Conservation (phyloP, 2,797 vertebrate species). For the Poliocrania exsul region DNA sequence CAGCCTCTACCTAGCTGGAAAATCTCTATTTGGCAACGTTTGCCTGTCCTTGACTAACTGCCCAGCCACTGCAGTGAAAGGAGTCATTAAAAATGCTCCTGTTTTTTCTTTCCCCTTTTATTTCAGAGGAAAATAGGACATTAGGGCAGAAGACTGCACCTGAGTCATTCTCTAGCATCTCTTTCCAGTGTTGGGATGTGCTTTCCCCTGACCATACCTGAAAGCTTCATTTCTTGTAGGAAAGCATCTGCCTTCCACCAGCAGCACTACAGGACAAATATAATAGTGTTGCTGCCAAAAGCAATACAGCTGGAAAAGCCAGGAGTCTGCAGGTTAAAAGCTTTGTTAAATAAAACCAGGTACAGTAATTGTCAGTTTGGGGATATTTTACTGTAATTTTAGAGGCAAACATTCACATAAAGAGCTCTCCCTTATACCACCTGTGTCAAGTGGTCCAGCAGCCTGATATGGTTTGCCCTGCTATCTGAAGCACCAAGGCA, state of each 20-base stretch:
- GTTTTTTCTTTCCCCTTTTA: background rate
- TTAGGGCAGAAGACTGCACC: background rate
- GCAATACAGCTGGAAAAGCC: conserved; percentile 52
- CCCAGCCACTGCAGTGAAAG: background rate
- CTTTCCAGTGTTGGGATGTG: background rate
- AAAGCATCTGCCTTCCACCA: conserved; percentile 14
- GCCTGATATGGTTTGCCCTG: background rate
- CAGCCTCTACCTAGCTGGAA: background rate
- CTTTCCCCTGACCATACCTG: background rate
- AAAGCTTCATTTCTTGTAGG: background rate
- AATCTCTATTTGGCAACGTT: conserved; percentile 32
- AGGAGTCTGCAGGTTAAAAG: conserved; percentile 52
- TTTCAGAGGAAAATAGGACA: background rate
- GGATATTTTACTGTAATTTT: conserved; percentile 51
- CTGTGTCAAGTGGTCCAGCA: background rate
- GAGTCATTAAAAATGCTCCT: background rate
- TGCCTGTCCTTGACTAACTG: background rate
- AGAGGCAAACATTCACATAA: background rate
- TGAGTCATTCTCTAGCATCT: conserved; percentile 17
- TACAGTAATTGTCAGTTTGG: conserved; percentile 12
- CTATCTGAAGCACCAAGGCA: background rate
- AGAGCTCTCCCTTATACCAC: background rate
- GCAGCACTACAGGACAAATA: background rate
- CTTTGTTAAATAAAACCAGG: conserved; percentile 45
- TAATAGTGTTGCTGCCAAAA: conserved; percentile 20